Evolutionary conservation across 2,888 invertebrate genomes (phyloP).

Genomic region (Dryadula phaetusa): DNA sequence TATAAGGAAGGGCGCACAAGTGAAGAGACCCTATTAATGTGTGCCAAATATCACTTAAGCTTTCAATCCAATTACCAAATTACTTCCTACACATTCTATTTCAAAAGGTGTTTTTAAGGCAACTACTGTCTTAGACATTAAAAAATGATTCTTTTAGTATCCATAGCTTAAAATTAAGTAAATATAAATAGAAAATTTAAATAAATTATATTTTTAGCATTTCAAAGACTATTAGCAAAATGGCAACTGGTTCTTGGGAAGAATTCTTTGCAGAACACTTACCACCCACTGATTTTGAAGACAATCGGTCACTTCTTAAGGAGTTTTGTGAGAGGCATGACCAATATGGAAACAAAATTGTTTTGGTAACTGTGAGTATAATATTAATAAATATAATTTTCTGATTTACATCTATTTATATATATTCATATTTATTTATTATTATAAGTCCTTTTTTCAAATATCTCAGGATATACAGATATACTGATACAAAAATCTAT

Average conservation of each 20-base stretch:
- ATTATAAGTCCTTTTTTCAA: too few species aligned
- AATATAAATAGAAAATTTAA: neutral
- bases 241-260: slow-evolving; percentile 87
- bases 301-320: slow-evolving; percentile 88
- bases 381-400: too few species aligned
- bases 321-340: slow-evolving; percentile 90
- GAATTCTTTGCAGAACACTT: slow-evolving; percentile 92
- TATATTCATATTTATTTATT: too few species aligned
- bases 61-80: slow-evolving; percentile 40
- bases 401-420: too few species aligned
- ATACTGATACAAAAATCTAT: too few species aligned
- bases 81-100: slow-evolving; percentile 1
- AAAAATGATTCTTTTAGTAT: neutral
- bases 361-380: slow-evolving; percentile 89
- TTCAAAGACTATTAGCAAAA: slow-evolving; percentile 36
- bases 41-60: slow-evolving; percentile 30
- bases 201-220: neutral
- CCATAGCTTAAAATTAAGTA: neutral
- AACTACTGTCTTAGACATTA: neutral
- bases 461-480: too few species aligned
- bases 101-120: slow-evolving; percentile 5
- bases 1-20: slow-evolving; percentile 1
- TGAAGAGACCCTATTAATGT: slow-evolving; percentile 26
- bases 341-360: slow-evolving; percentile 88
- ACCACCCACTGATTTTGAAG: slow-evolving; percentile 90